Percentiles rank a stretch among this genome's conserved stretches.
Evolutionary conservation across 2,113 vertebrate genomes (phyloP).

Genomic region (Oostethus manadensis): DNA sequence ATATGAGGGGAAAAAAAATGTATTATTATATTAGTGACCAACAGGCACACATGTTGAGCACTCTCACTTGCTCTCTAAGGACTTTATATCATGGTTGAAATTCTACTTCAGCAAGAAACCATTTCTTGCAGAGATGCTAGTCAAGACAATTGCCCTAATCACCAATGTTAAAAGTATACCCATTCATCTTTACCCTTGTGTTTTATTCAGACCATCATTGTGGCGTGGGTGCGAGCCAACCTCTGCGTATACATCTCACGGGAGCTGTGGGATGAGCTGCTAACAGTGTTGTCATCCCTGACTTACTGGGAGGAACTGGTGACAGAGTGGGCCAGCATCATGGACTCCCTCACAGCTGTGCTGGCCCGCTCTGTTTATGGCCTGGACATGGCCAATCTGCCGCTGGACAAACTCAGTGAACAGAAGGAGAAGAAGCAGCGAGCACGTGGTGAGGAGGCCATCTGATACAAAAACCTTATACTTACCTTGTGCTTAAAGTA

Average conservation of each 20-base stretch:
- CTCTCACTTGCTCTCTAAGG: too few relatives aligned
- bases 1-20: too few relatives aligned
- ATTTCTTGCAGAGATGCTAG: too few relatives aligned
- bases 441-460: conserved; percentile 80
- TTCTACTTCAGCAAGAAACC: too few relatives aligned
- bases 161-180: not conserved
- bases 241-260: conserved; percentile 92
- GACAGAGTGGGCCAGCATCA: conserved; percentile 92
- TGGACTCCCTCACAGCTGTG: conserved; percentile 93
- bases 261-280: conserved; percentile 96
- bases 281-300: conserved; percentile 86
- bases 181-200: conserved; percentile 18
- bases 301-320: conserved; percentile 96
- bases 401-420: conserved; percentile 95
- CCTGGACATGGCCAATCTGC: conserved; percentile 90
- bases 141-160: too few relatives aligned
- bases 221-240: conserved; percentile 95
- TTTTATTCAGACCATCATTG: conserved; percentile 85
- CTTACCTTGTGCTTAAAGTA: too few relatives aligned
- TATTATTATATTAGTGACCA: too few relatives aligned
- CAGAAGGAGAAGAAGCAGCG: conserved; percentile 97
- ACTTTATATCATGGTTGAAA: too few relatives aligned
- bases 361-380: conserved; percentile 89
- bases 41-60: too few relatives aligned
- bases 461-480: not conserved